Evolutionary conservation across 1,140 invertebrate genomes (phyloP), one percentile per base, ranked within the genome.

Genomic region (Marisa cornuarietis): DNA sequence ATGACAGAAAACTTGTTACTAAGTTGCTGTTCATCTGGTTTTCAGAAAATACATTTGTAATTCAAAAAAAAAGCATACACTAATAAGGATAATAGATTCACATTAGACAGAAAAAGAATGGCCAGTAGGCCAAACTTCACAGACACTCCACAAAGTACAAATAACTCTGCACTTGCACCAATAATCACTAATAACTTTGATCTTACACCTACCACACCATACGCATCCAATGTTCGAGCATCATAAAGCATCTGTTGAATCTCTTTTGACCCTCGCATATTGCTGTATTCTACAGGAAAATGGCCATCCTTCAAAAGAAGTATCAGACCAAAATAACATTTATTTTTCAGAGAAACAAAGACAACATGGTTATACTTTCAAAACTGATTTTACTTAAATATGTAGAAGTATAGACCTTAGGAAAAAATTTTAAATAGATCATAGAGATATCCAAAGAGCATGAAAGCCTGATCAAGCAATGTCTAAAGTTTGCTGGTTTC

Each of bases 221-320:
- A 85, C 9, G 83, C 82, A 79, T 88, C 84, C 9, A 87, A 79
- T 61, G 86, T 88, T 61, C 85, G 83, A n/a, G 87, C 87, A 81
- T 87, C 83, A 73, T 86, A 85, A 58, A 88, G 72, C 81, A 88
- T 87, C 26, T 84, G 82, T 20, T 75, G 66, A 6, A 87, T 78
- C 65, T 86, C 83, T 68, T 73, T 24, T 20, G 76, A 77, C 5
- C 79, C 79, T 71, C 84, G 79, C 63, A 85, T 22, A 16, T 79
- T 75, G 14, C 58, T 76, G 74, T 87, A 88, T 20, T 85, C 85
- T 8, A 85, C 87, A n/a, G 87, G 82, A 62, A 77, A 83, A 14
- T 79, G 62, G 14, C 87, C 87, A 79, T 87, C 86, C 87, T 88
- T 58, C 54, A 58, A 58, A 58, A 58, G 54, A 58, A 58, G 54